phyloP scores from a whole-genome alignment of 2,888 invertebrate species.

The Cataglyphis rosenhaueri region DNA sequence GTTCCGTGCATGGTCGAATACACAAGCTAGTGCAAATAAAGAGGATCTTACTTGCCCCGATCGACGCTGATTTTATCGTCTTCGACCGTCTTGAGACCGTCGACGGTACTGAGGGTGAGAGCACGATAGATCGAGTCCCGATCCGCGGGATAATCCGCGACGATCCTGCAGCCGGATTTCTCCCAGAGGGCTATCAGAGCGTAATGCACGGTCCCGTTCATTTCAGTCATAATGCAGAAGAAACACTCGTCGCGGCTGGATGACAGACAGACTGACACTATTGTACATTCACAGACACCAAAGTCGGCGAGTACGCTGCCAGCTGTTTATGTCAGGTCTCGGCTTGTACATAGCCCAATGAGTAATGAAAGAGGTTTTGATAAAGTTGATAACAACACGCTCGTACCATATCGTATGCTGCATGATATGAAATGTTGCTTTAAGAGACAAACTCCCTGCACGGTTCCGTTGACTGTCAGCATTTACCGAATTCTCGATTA shows the following conservation, averaged over 20 bases:
- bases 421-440: neutral
- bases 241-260: conserved; percentile 44
- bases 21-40: neutral
- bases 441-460: neutral
- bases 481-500: neutral
- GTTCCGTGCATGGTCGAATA: neutral
- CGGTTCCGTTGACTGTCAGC: neutral
- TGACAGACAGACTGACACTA: conserved; percentile 12
- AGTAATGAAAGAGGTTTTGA: conserved; percentile 70
- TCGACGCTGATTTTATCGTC: conserved; percentile 76
- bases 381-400: conserved; percentile 61
- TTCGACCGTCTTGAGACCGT: conserved; percentile 68
- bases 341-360: conserved; percentile 55
- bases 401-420: neutral
- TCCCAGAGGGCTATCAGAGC: conserved; percentile 75
- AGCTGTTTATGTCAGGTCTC: conserved; percentile 60
- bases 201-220: conserved; percentile 67
- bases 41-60: conserved; percentile 74
- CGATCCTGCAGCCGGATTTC: conserved; percentile 71
- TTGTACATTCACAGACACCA: conserved; percentile 29
- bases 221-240: conserved; percentile 15
- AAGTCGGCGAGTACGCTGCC: conserved; percentile 31
- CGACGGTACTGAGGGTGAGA: conserved; percentile 70
- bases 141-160: conserved; percentile 74
- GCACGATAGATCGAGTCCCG: conserved; percentile 62